Percentiles rank a stretch among this genome's conserved stretches.
These are phyloP conservation scores for Punctoribates punctum DNA, from an alignment of 2,888 invertebrate genomes.

Conservation along the genomic window DNA sequence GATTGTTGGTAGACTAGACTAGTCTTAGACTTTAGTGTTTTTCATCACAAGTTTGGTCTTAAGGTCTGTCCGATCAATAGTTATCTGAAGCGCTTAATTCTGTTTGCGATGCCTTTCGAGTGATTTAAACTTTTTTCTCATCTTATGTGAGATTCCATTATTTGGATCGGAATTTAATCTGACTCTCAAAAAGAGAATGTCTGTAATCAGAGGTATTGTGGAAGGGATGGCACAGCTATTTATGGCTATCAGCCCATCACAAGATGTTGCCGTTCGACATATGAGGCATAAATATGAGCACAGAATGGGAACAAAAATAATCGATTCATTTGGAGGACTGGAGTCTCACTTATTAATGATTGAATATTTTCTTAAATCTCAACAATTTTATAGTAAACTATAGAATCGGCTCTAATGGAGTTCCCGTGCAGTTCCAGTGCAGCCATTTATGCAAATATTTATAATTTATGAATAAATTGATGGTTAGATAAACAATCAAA, in stretches of 20 bases:
- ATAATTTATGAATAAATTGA: constrained; percentile 22
- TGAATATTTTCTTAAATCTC: constrained; percentile 4
- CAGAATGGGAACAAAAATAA: not conserved
- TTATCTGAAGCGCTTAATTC: not conserved
- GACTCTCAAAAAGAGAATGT: not conserved
- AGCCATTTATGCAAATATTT: constrained; percentile 16
- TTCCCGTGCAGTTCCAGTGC: not conserved
- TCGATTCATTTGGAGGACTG: not conserved
- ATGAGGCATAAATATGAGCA: constrained; percentile 14
- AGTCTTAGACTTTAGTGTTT: too few species aligned
- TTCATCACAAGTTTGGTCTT: too few species aligned
- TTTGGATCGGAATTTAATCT: not conserved
- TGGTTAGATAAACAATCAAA: constrained; percentile 27
- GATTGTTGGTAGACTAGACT: too few species aligned
- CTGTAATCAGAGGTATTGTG: not conserved
- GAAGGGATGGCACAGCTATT: not conserved
- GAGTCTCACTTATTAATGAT: constrained; percentile 7
- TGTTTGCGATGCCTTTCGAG: not conserved
- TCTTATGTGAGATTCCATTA: not conserved
- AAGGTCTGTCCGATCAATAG: constrained; percentile 5
- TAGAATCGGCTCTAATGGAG: not conserved
- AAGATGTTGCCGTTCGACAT: constrained; percentile 6
- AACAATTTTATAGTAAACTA: not conserved
- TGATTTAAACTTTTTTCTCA: constrained; percentile 22
- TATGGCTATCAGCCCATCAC: not conserved